Evolutionary conservation across 2,888 invertebrate genomes (phyloP).

Genomic region (Scaptomyza flava): DNA sequence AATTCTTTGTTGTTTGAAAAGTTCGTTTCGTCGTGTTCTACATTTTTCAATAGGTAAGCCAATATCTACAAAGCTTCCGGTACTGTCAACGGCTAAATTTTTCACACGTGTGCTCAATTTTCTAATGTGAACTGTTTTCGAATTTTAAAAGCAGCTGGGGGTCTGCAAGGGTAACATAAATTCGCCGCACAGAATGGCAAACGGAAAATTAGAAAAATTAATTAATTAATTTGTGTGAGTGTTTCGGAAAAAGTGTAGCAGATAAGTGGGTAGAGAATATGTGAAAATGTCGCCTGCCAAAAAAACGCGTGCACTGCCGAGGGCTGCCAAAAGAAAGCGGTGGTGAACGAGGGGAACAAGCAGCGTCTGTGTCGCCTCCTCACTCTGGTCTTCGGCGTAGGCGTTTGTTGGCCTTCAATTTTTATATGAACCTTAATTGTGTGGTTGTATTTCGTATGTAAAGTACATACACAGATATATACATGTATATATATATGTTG

Average conservation of each 20-base stretch:
- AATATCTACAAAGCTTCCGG: slow-evolving; percentile 54
- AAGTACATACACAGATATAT: neutral
- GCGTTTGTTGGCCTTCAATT: slow-evolving; percentile 69
- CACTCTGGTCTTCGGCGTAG: slow-evolving; percentile 24
- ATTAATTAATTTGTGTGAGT: slow-evolving; percentile 55
- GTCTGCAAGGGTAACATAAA: neutral
- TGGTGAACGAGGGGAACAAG: neutral
- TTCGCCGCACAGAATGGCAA: neutral
- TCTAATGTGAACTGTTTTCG: slow-evolving; percentile 6
- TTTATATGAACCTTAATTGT: slow-evolving; percentile 74
- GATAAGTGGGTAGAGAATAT: slow-evolving; percentile 17
- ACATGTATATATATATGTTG: neutral
- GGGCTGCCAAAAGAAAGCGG: slow-evolving; percentile 48
- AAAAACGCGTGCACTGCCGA: slow-evolving; percentile 70
- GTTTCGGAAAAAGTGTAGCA: slow-evolving; percentile 6
- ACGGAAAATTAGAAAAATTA: slow-evolving; percentile 36
- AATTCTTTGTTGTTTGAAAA: slow-evolving; percentile 51
- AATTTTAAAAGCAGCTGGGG: neutral
- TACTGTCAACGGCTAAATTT: slow-evolving; percentile 52
- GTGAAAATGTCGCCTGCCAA: slow-evolving; percentile 75
- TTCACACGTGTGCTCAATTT: slow-evolving; percentile 65
- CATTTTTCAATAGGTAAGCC: slow-evolving; percentile 17
- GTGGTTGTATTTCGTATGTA: slow-evolving; percentile 18
- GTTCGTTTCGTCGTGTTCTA: slow-evolving; percentile 12
- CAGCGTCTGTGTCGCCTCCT: slow-evolving; percentile 2